Conservation (phyloP, 2,113 vertebrate genomes). For the Leuciscus idus region DNA sequence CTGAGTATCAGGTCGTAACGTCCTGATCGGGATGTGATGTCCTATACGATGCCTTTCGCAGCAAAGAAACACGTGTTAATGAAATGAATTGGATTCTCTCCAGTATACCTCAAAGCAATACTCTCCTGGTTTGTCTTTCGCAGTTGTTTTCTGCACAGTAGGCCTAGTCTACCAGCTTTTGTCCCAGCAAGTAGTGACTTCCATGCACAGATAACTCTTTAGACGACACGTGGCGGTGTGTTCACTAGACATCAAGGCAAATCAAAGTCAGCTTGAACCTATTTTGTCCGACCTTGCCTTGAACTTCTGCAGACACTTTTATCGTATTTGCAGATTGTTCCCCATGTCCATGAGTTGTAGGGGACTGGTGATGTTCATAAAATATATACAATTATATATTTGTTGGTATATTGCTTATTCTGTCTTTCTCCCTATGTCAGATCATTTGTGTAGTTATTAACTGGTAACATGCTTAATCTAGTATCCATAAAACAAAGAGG, state of each 20-base stretch:
- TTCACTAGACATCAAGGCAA: neutral
- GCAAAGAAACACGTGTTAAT: constrained; percentile 3
- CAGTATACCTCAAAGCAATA: constrained; percentile 62
- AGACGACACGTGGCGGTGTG: neutral
- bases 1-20: constrained; percentile 24
- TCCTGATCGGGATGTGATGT: constrained; percentile 31
- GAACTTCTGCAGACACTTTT: constrained; percentile 36
- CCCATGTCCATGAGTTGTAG: constrained; percentile 16
- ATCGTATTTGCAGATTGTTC: constrained; percentile 10
- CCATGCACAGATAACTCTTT: neutral
- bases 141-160: neutral
- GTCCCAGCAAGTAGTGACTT: neutral
- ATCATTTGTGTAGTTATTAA: constrained; percentile 42
- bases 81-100: constrained; percentile 20
- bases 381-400: constrained; percentile 59
- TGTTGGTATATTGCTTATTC: constrained; percentile 54
- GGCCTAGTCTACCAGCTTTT: constrained; percentile 5
- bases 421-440: constrained; percentile 37
- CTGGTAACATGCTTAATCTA: constrained; percentile 37
- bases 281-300: constrained; percentile 20
- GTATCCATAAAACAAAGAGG: constrained; percentile 19
- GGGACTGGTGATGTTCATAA: constrained; percentile 44
- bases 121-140: constrained; percentile 39
- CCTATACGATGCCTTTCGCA: constrained; percentile 46
- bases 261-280: neutral